Conservation (phyloP, 2,888 invertebrate species). For the Blastobasis lacticolella region DNA sequence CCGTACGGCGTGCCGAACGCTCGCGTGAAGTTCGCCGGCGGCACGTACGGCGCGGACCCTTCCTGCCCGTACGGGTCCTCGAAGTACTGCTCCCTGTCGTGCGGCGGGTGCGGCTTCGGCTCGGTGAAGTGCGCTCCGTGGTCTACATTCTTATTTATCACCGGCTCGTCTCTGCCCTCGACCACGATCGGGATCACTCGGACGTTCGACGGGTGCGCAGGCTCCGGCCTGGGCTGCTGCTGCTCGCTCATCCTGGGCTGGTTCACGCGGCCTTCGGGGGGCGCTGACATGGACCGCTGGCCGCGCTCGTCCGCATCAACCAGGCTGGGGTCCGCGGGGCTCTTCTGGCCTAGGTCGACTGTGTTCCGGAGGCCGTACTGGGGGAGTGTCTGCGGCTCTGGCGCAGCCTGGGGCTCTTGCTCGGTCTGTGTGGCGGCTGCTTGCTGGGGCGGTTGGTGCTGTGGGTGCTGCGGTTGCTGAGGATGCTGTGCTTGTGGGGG, state of each 20-base stretch:
- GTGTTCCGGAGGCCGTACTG: slow-evolving; percentile 85
- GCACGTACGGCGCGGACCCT: slow-evolving; percentile 47
- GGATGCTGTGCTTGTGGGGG: slow-evolving; percentile 24
- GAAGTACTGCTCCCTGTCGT: slow-evolving; percentile 62
- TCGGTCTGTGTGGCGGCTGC: slow-evolving; percentile 61
- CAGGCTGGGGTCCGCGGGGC: slow-evolving; percentile 65
- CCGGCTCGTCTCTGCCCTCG: slow-evolving; percentile 87
- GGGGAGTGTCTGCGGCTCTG: slow-evolving; percentile 51
- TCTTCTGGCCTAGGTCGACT: slow-evolving; percentile 83
- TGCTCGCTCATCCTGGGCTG: slow-evolving; percentile 29
- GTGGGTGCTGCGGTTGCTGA: slow-evolving; percentile 26
- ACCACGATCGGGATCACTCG: slow-evolving; percentile 92
- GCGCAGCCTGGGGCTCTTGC: slow-evolving; percentile 33
- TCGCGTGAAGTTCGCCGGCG: slow-evolving; percentile 61
- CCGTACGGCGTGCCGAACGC: slow-evolving; percentile 57
- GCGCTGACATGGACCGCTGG: slow-evolving; percentile 86
- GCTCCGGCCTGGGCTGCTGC: slow-evolving; percentile 34
- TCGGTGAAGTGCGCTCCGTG: slow-evolving; percentile 47
- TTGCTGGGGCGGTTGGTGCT: slow-evolving; percentile 34
- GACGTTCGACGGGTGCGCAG: slow-evolving; percentile 70
- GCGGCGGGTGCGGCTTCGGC: slow-evolving; percentile 45
- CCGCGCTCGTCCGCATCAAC: slow-evolving; percentile 75
- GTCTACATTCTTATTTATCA: slow-evolving; percentile 77
- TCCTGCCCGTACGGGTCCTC: slow-evolving; percentile 29
- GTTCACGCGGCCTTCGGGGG: slow-evolving; percentile 75